Evolutionary conservation across 2,113 vertebrate genomes (phyloP).

Genomic region (Corydoras sp.): DNA sequence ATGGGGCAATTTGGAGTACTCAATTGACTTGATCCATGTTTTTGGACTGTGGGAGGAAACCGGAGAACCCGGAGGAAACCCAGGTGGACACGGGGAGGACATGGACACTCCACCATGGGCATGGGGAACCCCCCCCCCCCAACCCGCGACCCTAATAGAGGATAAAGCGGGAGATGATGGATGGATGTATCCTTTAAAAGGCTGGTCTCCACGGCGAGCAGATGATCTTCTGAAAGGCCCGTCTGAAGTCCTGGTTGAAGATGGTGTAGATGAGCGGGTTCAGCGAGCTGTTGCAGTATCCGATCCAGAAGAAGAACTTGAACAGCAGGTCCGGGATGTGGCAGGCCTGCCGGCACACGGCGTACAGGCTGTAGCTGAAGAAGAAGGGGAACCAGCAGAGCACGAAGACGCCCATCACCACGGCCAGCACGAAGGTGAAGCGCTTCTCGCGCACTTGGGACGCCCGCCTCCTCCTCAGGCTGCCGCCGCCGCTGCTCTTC

Average conservation of each 20-base stretch:
- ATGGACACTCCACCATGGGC: too few relatives aligned
- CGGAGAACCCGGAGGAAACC: too few relatives aligned
- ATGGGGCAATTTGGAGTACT: too few relatives aligned
- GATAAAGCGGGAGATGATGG: too few relatives aligned
- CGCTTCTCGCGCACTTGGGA: slow-evolving; percentile 77
- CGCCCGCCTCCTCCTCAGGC: slow-evolving; percentile 66
- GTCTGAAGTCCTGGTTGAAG: slow-evolving; percentile 77
- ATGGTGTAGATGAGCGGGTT: slow-evolving; percentile 79
- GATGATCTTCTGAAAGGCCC: slow-evolving; percentile 70
- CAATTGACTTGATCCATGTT: too few relatives aligned
- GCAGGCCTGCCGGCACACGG: slow-evolving; percentile 71
- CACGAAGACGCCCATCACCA: slow-evolving; percentile 85
- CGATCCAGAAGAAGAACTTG: slow-evolving; percentile 74
- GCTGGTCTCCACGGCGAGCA: slow-evolving; percentile 54
- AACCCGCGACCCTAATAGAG: too few relatives aligned
- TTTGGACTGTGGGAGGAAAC: too few relatives aligned
- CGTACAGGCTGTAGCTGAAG: slow-evolving; percentile 79
- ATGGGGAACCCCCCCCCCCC: too few relatives aligned
- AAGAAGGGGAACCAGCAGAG: slow-evolving; percentile 93
- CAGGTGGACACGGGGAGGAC: too few relatives aligned
- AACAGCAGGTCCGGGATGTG: slow-evolving; percentile 64
- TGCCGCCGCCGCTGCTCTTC: slow-evolving; percentile 39
- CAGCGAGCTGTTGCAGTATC: slow-evolving; percentile 80
- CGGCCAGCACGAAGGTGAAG: slow-evolving; percentile 82
- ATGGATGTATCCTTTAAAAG: slow-evolving; percentile 15